phyloP scores from a whole-genome alignment of 2,888 invertebrate species.

The Pseudoips prasinana region DNA sequence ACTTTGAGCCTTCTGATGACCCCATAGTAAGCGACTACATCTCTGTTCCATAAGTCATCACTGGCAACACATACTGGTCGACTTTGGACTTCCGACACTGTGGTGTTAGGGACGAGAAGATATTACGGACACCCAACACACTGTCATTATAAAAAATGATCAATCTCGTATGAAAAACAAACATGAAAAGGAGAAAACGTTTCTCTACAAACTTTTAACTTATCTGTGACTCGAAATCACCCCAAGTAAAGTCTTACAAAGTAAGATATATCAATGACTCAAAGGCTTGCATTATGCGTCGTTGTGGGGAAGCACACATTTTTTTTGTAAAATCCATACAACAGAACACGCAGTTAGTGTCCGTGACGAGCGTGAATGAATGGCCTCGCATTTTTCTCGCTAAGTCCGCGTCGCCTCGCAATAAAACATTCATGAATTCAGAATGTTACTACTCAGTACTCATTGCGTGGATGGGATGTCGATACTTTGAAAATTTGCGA shows the following conservation, averaged over 20 bases:
- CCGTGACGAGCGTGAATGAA: constrained; percentile 75
- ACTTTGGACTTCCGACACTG: too few relatives aligned
- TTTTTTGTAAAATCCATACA: constrained; percentile 68
- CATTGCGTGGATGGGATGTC: constrained; percentile 49
- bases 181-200: too few relatives aligned
- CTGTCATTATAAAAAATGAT: too few relatives aligned
- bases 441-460: constrained; percentile 63
- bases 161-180: background rate
- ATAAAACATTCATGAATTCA: constrained; percentile 78
- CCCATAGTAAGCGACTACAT: too few relatives aligned
- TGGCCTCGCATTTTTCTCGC: constrained; percentile 72
- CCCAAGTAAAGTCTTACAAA: constrained; percentile 17
- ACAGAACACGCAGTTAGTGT: constrained; percentile 72
- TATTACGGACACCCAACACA: too few relatives aligned
- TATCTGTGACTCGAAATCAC: constrained; percentile 10
- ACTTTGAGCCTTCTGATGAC: too few relatives aligned
- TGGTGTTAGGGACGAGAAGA: too few relatives aligned
- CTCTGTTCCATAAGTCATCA: too few relatives aligned
- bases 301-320: constrained; percentile 52
- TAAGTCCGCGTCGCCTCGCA: constrained; percentile 63
- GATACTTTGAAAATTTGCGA: constrained; percentile 48
- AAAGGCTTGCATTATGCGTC: constrained; percentile 54
- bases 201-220: constrained; percentile 5
- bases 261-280: constrained; percentile 49
- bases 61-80: too few relatives aligned